Evolutionary conservation across 2,113 vertebrate species (phyloP).

Genomic region (Nannospalax galili): DNA sequence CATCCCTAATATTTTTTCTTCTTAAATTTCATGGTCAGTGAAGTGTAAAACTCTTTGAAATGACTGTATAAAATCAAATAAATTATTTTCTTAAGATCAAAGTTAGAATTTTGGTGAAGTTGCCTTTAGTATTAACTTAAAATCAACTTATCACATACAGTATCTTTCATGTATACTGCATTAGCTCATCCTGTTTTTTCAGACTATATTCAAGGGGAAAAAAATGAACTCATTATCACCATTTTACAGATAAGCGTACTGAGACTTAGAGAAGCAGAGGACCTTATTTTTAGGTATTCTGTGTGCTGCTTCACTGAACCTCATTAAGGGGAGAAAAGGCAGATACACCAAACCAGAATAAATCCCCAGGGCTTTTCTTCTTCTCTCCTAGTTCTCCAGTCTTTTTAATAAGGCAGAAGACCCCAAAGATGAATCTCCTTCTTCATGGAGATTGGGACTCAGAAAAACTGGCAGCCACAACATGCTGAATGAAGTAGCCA

Average conservation of each 20-base stretch:
- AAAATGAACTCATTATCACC: not conserved
- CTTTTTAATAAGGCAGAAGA: conserved; percentile 85
- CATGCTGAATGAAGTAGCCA: conserved; percentile 80
- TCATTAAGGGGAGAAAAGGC: not conserved
- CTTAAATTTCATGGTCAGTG: not conserved
- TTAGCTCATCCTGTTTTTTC: not conserved
- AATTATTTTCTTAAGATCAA: not conserved
- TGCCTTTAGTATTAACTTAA: not conserved
- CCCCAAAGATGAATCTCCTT: conserved; percentile 87
- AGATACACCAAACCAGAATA: not conserved
- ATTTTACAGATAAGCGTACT: not conserved
- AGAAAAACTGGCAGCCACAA: conserved; percentile 89
- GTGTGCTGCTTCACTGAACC: not conserved
- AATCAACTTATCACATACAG: not conserved
- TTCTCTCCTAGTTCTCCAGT: conserved; percentile 76
- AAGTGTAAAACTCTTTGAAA: conserved; percentile 10
- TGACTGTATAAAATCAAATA: not conserved
- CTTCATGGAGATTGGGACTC: conserved; percentile 86
- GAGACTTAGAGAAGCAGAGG: not conserved
- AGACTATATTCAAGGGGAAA: not conserved
- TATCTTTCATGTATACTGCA: not conserved
- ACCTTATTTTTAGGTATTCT: not conserved
- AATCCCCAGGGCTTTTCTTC: not conserved
- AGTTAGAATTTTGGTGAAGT: not conserved
- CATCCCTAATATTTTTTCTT: not conserved